Percentiles rank a stretch among this genome's conserved stretches.
Conservation (phyloP, 1,140 invertebrate genomes). For the Popillia japonica region DNA sequence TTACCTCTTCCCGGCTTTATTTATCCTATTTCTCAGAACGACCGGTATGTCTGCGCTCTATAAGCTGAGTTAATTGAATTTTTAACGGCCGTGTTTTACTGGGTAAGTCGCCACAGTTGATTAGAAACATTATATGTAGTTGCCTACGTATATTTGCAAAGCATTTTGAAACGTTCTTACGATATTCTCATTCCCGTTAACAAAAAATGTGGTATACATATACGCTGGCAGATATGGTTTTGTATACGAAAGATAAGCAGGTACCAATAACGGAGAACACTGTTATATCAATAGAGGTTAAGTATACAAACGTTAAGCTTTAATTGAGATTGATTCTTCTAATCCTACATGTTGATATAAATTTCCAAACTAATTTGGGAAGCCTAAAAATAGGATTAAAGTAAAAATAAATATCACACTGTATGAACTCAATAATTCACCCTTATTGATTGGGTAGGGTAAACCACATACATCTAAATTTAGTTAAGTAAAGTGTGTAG, state of each 20-base stretch:
- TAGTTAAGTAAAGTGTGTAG: slow-evolving; percentile 3
- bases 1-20: too few relatives aligned
- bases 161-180: too few relatives aligned
- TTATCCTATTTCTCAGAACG: too few relatives aligned
- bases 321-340: too few relatives aligned
- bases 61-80: slow-evolving; percentile 5
- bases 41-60: background rate
- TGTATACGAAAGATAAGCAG: too few relatives aligned
- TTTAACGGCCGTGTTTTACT: background rate
- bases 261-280: too few relatives aligned
- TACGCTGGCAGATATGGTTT: too few relatives aligned
- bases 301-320: too few relatives aligned
- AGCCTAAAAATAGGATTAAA: background rate
- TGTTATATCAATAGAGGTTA: too few relatives aligned
- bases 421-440: background rate
- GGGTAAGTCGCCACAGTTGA: background rate
- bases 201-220: too few relatives aligned
- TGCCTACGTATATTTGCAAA: background rate
- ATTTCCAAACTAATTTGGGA: background rate
- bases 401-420: background rate
- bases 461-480: background rate
- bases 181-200: too few relatives aligned
- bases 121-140: background rate
- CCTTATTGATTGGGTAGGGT: background rate
- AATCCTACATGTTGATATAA: background rate